Base-by-base conservation (phyloP, 92 coral and sea anemone species). In the Isaurus tuberculatus region DNA sequence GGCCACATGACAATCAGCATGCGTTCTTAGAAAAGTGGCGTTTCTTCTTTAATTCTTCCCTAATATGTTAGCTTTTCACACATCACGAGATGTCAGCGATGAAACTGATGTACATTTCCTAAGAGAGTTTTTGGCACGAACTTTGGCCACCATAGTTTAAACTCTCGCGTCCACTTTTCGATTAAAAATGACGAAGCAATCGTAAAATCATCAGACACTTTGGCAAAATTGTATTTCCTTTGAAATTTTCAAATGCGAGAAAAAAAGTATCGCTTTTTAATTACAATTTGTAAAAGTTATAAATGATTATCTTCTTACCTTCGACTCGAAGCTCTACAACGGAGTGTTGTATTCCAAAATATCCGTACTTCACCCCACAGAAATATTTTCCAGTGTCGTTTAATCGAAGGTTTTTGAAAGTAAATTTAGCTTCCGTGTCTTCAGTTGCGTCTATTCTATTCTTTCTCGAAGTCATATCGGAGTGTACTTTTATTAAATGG, bases 381-480 rank as follows among this genome's bases (percentile, higher is more conserved):
- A 77, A 77, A 77, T 77, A 77, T 22, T 61, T 14, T 27, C 82
- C 82, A 20, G 51, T 31, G n/a, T 77, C 82, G 22, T 19, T 58
- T 36, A 77, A 31, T 23, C 32, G 25, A 33, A 77, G 82, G 20
- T 77, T 28, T 19, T 36, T 77, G 30, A 77, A 58, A 23, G 68
- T 77, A 58, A 77, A 77, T 20, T 77, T 67, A 3, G 82, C 82
- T 77, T 58, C 34, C 22, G n/a, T 22, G 33, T 58, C 32, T 0
- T 33, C 23, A 9, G 6, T 19, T 32, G 82, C 33, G 6, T 40
- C 33, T 9, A 77, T 57, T 58, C 82, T 58, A 10, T 77, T 48
- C 33, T 33, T 57, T 33, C 70, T 65, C 5, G 82, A 58, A 8
- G 15, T 67, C 16, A 57, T 70, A 13, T 30, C 14, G 0, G 17